These are phyloP conservation scores for Drosophila mimetica DNA, from an alignment of 2,888 invertebrate species.

Conservation along the genomic window DNA sequence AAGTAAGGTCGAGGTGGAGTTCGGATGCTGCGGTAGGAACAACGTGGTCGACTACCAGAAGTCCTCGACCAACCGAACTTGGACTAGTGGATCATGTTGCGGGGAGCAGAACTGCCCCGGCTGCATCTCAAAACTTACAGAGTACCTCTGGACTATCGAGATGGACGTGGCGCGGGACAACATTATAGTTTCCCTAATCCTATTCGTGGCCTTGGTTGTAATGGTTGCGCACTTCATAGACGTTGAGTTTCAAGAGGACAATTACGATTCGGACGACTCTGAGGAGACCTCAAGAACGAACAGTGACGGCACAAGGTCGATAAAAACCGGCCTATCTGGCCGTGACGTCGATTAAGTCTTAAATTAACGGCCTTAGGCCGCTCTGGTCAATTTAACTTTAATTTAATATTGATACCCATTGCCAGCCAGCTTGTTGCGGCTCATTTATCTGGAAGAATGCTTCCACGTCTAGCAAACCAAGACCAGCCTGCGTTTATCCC, in stretches of 20 bases:
- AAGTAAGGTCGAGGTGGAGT: slow-evolving; percentile 33
- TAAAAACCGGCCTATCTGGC: neutral
- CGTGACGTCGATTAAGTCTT: slow-evolving; percentile 41
- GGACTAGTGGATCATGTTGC: slow-evolving; percentile 51
- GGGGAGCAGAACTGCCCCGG: slow-evolving; percentile 42
- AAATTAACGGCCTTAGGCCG: slow-evolving; percentile 63
- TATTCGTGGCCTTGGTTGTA: slow-evolving; percentile 24
- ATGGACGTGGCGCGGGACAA: slow-evolving; percentile 58
- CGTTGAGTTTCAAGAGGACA: slow-evolving; percentile 15
- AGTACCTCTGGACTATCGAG: slow-evolving; percentile 36
- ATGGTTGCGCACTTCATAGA: slow-evolving; percentile 22
- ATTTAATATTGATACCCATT: slow-evolving; percentile 48
- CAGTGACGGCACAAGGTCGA: neutral
- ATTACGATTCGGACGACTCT: slow-evolving; percentile 26
- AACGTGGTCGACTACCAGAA: slow-evolving; percentile 50
- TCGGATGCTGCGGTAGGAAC: slow-evolving; percentile 54
- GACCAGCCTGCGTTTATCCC: too few relatives aligned
- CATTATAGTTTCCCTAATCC: slow-evolving; percentile 31
- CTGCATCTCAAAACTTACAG: slow-evolving; percentile 29
- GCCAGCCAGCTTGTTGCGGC: slow-evolving; percentile 58
- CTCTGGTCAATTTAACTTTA: slow-evolving; percentile 69
- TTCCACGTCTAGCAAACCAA: too few relatives aligned
- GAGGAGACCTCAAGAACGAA: slow-evolving; percentile 4
- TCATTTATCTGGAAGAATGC: slow-evolving; percentile 59
- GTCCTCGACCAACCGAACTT: slow-evolving; percentile 34